Base-by-base conservation (phyloP, 2,888 invertebrate species). In the Eupithecia abbreviata region DNA sequence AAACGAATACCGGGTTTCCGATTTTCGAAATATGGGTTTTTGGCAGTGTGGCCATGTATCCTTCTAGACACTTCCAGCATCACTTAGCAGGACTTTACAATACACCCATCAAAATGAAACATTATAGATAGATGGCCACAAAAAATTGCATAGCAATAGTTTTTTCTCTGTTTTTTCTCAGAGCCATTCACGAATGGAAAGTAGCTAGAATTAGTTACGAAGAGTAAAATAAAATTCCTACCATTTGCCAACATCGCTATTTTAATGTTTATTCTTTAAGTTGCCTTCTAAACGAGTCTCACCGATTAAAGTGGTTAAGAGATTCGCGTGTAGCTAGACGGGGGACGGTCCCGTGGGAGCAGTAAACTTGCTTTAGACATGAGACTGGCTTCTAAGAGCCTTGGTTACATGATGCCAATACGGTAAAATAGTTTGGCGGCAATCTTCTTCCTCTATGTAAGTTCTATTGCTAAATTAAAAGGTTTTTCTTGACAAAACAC, bases 271-370 rank as follows among this genome's bases (percentile, higher is more conserved):
- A 42, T 15, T 15, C 6, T 82, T 74, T 80, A 80, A 84, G 83
- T 82, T 81, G 81, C 76, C 82, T 75, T 75, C 82, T 80, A 84
- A 85, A 86, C 85, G 86, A 86, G 83, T 84, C 85, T 83, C 82
- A 83, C 82, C 83, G 82, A 85, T 89, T 87, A 85, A 84, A 77
- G 77, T 77, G 83, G 85, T 83, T 84, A 84, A 83, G 85, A 86
- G 85, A 83, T 83, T 86, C 81, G 87, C 85, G 86, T 86, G 85
- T 83, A 84, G 85, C 88, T 82, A 79, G 82, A 81, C 79, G 82
- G 80, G 81, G 68, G 10, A 62, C 69, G 70, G 72, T 87, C 90
- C 86, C 88, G 4, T 49, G 81, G 86, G 90, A 82, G 68, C 75
- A 73, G 75, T 88, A 83, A 87, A 86, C 78, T 79, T 76, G 76